phyloP scores from a whole-genome alignment of 2,113 vertebrate species.

The Malurus elegans region DNA sequence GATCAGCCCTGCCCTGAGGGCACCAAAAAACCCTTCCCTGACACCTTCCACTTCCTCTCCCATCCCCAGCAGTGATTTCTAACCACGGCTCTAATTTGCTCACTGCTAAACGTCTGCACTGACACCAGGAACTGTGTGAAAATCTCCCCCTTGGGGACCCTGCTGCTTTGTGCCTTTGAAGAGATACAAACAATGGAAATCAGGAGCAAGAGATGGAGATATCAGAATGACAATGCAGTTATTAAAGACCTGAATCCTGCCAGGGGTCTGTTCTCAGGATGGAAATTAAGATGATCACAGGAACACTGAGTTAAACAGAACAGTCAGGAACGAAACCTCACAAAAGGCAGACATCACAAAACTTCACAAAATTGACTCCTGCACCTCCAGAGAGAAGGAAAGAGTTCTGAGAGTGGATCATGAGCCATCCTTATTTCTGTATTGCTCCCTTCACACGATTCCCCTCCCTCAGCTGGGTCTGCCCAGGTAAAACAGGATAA shows the following conservation, averaged over 20 bases:
- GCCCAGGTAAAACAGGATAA: neutral
- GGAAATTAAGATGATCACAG: slow-evolving; percentile 17
- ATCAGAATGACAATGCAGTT: neutral
- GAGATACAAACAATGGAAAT: neutral
- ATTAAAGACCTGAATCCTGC: neutral
- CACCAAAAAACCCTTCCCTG: neutral
- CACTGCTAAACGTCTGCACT: neutral
- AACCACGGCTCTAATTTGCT: neutral
- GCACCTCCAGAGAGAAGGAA: neutral
- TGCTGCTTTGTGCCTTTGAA: neutral
- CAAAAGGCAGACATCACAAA: neutral
- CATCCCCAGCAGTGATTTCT: neutral
- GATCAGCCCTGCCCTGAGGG: neutral
- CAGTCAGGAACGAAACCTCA: neutral
- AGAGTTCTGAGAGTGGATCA: neutral
- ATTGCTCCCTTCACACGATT: neutral
- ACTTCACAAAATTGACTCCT: neutral
- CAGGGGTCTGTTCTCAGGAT: neutral
- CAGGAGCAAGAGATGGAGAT: neutral
- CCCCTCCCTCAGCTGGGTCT: neutral
- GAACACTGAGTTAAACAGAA: neutral
- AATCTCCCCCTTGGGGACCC: neutral
- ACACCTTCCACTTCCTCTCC: neutral
- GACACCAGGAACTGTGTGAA: neutral
- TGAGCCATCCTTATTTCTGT: neutral